These are phyloP conservation scores for Chironomus striatipennis DNA, from an alignment of 1,140 invertebrate genomes.

Conservation along the genomic window DNA sequence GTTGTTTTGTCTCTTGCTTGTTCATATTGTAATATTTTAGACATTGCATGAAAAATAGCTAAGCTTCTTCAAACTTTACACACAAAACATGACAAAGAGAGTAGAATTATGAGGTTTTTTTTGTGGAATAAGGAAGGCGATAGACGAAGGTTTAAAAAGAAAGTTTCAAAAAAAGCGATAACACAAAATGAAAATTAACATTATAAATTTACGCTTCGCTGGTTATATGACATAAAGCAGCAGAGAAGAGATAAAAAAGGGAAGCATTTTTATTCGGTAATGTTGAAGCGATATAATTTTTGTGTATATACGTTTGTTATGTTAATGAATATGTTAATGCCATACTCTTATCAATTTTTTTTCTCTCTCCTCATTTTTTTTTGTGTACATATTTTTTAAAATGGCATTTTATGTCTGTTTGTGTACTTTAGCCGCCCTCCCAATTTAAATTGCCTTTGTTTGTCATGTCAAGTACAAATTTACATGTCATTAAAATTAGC, in stretches of 20 bases:
- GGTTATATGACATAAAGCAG: conserved; percentile 1
- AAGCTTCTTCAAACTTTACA: neutral
- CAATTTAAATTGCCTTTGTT: neutral
- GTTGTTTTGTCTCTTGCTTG: neutral
- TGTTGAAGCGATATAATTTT: neutral
- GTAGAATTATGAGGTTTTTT: neutral
- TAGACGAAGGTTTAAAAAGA: neutral
- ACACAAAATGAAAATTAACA: conserved; percentile 3
- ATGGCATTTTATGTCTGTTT: conserved; percentile 5
- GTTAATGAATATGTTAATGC: conserved; percentile 9
- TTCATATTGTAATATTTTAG: too few species aligned
- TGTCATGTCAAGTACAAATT: neutral
- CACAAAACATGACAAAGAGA: neutral
- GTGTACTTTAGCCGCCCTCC: neutral
- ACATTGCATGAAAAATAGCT: neutral
- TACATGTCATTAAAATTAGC: neutral
- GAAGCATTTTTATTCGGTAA: neutral
- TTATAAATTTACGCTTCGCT: conserved; percentile 9
- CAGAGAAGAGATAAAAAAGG: neutral
- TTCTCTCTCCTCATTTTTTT: neutral
- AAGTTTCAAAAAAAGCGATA: conserved; percentile 11
- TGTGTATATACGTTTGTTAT: neutral
- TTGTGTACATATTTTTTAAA: neutral
- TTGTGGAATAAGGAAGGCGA: neutral
- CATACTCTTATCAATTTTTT: neutral